phyloP scores from a whole-genome alignment of 2,113 vertebrate species.

The Gobius niger region DNA sequence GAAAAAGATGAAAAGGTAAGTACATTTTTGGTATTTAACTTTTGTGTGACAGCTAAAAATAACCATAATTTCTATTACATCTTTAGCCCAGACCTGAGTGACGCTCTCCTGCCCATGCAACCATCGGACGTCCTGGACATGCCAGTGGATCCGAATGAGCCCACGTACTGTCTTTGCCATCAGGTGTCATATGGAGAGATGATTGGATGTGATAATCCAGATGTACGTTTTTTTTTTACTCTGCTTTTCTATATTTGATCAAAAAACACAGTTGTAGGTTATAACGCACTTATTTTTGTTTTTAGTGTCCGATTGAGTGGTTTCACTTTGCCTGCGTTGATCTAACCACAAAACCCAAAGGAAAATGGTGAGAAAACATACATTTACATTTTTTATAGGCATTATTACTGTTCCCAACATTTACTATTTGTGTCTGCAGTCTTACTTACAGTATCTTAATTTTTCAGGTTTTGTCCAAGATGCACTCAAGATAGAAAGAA shows the following conservation, averaged over 20 bases:
- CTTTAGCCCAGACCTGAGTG: slow-evolving; percentile 84
- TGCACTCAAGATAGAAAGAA: slow-evolving; percentile 96
- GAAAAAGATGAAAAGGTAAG: slow-evolving; percentile 90
- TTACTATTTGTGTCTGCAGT: neutral
- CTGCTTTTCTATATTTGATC: neutral
- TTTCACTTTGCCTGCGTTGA: slow-evolving; percentile 99
- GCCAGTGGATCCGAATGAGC: slow-evolving; percentile 98
- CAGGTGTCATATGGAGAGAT: slow-evolving; percentile 99
- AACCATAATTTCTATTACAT: neutral
- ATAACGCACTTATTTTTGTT: slow-evolving; percentile 7
- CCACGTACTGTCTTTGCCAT: slow-evolving; percentile 96
- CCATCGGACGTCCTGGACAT: slow-evolving; percentile 97
- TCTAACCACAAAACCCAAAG: slow-evolving; percentile 98
- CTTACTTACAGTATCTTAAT: neutral
- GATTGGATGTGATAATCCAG: slow-evolving; percentile 98
- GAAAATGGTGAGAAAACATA: slow-evolving; percentile 87
- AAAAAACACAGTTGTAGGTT: neutral
- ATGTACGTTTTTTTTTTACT: slow-evolving; percentile 76
- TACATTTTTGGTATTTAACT: neutral
- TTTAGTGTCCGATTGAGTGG: slow-evolving; percentile 97
- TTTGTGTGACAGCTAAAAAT: neutral
- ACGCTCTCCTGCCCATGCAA: slow-evolving; percentile 89
- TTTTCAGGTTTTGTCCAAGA: slow-evolving; percentile 91
- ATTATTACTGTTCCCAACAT: neutral
- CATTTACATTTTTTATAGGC: neutral